phyloP scores from a whole-genome alignment of 2,888 invertebrate species.

The Ptychoptera contaminata region DNA sequence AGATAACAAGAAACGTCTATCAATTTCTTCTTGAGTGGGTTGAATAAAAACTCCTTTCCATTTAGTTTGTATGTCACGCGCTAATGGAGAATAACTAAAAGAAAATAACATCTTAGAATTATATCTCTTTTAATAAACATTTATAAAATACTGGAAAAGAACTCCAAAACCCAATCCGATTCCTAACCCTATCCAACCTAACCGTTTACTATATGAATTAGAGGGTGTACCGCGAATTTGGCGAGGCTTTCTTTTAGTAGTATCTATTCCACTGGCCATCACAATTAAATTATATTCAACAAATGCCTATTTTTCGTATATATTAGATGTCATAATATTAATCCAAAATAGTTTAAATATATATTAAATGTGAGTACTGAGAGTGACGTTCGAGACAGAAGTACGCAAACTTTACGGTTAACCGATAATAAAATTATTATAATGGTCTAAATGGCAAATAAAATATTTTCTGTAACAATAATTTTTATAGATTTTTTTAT shows the following conservation, averaged over 20 bases:
- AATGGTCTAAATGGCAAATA: too few relatives aligned
- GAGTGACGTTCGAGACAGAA: too few relatives aligned
- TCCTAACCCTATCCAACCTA: constrained; percentile 33
- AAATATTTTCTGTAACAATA: too few relatives aligned
- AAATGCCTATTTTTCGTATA: background rate
- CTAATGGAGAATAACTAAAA: constrained; percentile 20
- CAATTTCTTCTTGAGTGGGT: constrained; percentile 18
- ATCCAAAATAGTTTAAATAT: too few relatives aligned
- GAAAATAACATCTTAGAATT: background rate
- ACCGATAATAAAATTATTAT: too few relatives aligned
- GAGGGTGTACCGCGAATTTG: constrained; percentile 49
- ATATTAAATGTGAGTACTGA: too few relatives aligned
- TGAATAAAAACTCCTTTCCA: constrained; percentile 10
- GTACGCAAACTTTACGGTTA: too few relatives aligned
- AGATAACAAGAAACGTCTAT: constrained; percentile 18
- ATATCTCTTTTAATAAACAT: background rate
- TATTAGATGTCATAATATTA: too few relatives aligned
- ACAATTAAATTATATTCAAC: background rate
- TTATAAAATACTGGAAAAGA: constrained; percentile 18
- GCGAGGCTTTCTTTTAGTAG: constrained; percentile 46
- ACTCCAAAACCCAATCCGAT: constrained; percentile 21
- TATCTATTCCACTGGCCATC: constrained; percentile 39
- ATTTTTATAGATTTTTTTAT: too few relatives aligned
- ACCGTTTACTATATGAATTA: constrained; percentile 36
- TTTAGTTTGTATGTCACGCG: constrained; percentile 16